A percentile compares a stretch with the other conserved stretches of the same genome.
phyloP scores from a whole-genome alignment of 2,888 invertebrate species.

The Dichetophora obliterata region DNA sequence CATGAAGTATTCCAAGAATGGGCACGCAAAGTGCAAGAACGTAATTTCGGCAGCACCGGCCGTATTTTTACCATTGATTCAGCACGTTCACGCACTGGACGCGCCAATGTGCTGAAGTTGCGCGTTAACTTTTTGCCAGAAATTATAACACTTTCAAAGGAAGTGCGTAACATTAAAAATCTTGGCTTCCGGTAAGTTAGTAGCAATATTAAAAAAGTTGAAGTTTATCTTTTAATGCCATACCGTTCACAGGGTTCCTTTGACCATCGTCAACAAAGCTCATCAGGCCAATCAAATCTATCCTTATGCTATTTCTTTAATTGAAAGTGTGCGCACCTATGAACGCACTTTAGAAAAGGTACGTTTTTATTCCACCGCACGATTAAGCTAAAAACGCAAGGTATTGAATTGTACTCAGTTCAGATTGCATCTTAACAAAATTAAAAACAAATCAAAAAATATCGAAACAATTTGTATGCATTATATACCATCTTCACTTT shows the following conservation, averaged over 20 bases:
- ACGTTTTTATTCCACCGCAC: slow-evolving; percentile 55
- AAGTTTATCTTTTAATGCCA: slow-evolving; percentile 69
- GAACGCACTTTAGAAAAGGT: slow-evolving; percentile 98
- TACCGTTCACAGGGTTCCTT: slow-evolving; percentile 82
- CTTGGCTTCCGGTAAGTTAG: slow-evolving; percentile 81
- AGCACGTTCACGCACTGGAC: slow-evolving; percentile 80
- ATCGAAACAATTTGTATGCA: no score
- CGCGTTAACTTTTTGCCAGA: slow-evolving; percentile 97
- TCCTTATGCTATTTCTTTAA: slow-evolving; percentile 98
- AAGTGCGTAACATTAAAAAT: slow-evolving; percentile 96
- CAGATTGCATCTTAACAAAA: no score
- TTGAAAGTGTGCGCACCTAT: slow-evolving; percentile 97
- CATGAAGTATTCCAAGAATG: slow-evolving; percentile 99
- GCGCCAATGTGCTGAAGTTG: slow-evolving; percentile 87
- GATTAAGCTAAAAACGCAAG: no score
- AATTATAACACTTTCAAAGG: slow-evolving; percentile 97
- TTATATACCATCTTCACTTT: no score
- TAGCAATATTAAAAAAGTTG: neutral
- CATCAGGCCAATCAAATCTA: slow-evolving; percentile 99
- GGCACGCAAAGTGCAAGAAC: slow-evolving; percentile 93
- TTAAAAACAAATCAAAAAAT: no score
- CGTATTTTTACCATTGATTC: slow-evolving; percentile 95
- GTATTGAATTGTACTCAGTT: no score
- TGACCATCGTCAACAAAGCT: slow-evolving; percentile 98
- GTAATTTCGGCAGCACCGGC: slow-evolving; percentile 93